Conservation (phyloP, 1,140 invertebrate genomes). For the Hydropsyche tenuis region DNA sequence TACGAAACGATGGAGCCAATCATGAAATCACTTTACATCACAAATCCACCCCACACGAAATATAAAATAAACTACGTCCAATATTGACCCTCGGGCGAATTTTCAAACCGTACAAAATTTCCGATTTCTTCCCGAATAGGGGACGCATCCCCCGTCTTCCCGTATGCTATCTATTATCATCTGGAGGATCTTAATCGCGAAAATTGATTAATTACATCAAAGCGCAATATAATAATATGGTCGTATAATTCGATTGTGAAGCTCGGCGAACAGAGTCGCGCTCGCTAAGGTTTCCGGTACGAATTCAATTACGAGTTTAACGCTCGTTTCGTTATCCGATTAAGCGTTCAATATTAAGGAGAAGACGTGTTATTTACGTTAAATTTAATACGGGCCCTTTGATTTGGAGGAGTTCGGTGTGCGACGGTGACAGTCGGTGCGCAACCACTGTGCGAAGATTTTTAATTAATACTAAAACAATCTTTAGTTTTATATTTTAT, state of each 20-base stretch:
- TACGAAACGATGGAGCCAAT: background rate
- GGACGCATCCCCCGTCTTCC: too few species aligned
- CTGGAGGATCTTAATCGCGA: background rate
- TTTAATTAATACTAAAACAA: too few species aligned
- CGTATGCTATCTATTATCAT: too few species aligned
- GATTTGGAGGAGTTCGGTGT: background rate
- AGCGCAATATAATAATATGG: conserved; percentile 17
- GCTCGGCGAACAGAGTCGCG: background rate
- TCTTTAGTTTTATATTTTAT: too few species aligned
- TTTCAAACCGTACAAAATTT: background rate
- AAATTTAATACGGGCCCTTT: conserved; percentile 24
- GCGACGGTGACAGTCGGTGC: too few species aligned
- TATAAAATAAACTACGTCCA: background rate
- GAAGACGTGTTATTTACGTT: conserved; percentile 24
- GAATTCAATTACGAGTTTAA: conserved; percentile 24
- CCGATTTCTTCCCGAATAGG: too few species aligned
- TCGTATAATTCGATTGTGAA: conserved; percentile 6
- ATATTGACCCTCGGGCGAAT: conserved; percentile 1
- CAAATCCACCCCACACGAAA: background rate
- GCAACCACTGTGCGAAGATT: too few species aligned
- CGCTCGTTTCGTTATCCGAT: conserved; percentile 25
- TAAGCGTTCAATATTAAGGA: conserved; percentile 14
- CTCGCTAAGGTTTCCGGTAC: conserved; percentile 17
- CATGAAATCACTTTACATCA: conserved; percentile 3
- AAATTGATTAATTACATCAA: conserved; percentile 21